Evolutionary conservation across 2,797 vertebrate species (phyloP).

Genomic region (Syngnathus acus): DNA sequence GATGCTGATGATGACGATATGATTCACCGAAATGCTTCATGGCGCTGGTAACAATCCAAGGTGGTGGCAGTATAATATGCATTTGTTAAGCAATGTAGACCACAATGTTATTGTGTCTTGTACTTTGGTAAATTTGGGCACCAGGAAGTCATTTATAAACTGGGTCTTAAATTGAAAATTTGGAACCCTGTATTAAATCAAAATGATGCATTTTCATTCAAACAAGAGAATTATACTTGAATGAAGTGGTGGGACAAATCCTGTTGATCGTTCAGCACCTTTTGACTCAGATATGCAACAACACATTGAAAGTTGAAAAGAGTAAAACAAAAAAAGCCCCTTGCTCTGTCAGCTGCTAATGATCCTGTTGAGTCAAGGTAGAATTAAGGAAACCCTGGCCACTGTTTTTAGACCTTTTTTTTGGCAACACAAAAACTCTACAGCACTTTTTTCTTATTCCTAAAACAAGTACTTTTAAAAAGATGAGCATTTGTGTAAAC

Average conservation of each 20-base stretch:
- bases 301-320: background rate
- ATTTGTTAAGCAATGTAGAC: background rate
- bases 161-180: background rate
- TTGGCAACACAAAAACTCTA: background rate
- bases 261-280: background rate
- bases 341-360: background rate
- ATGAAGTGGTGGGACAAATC: background rate
- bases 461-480: background rate
- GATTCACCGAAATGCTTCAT: no score
- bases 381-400: background rate
- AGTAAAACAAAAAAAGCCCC: background rate
- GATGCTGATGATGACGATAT: no score
- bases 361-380: background rate
- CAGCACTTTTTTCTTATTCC: conserved; percentile 4
- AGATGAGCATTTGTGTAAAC: conserved; percentile 20
- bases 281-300: background rate
- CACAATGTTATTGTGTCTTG: background rate
- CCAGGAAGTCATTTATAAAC: background rate
- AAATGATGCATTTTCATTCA: background rate
- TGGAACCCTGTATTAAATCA: background rate
- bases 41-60: background rate
- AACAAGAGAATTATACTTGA: background rate
- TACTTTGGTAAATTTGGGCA: background rate
- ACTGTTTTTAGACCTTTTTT: background rate
- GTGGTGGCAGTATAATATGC: background rate